Conservation (phyloP, 1,140 invertebrate species). For the Drosophila leontia region DNA sequence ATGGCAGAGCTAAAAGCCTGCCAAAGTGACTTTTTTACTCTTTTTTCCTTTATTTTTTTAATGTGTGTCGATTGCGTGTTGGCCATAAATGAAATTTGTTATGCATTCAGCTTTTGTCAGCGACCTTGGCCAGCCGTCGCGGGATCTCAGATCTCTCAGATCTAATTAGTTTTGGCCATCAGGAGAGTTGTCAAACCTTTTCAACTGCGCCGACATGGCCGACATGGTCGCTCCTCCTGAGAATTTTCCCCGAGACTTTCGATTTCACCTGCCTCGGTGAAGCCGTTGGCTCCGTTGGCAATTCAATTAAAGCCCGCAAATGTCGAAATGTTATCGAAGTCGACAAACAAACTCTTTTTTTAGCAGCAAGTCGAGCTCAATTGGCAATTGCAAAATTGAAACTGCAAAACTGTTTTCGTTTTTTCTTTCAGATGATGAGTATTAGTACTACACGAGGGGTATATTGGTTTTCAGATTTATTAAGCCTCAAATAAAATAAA, state of each 20-base stretch:
- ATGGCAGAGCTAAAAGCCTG: constrained; percentile 80
- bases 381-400: constrained; percentile 61
- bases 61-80: constrained; percentile 40
- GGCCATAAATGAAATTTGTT: constrained; percentile 67
- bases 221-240: constrained; percentile 2
- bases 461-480: background rate
- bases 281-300: constrained; percentile 28
- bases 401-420: constrained; percentile 45
- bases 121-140: constrained; percentile 35
- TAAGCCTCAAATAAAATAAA: too few species aligned
- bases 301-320: constrained; percentile 57
- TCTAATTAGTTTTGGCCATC: constrained; percentile 45
- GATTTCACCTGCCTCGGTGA: constrained; percentile 40
- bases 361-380: constrained; percentile 42
- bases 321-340: constrained; percentile 73
- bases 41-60: constrained; percentile 9
- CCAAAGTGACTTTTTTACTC: constrained; percentile 52
- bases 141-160: constrained; percentile 21
- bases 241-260: constrained; percentile 37
- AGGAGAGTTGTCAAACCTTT: background rate
- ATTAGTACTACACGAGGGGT: background rate
- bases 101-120: constrained; percentile 62
- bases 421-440: constrained; percentile 1
- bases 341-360: constrained; percentile 43
- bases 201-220: constrained; percentile 8